Evolutionary conservation across 2,113 vertebrate genomes (phyloP), one percentile per base, ranked within the genome.

Genomic region (Pangasianodon gigas): DNA sequence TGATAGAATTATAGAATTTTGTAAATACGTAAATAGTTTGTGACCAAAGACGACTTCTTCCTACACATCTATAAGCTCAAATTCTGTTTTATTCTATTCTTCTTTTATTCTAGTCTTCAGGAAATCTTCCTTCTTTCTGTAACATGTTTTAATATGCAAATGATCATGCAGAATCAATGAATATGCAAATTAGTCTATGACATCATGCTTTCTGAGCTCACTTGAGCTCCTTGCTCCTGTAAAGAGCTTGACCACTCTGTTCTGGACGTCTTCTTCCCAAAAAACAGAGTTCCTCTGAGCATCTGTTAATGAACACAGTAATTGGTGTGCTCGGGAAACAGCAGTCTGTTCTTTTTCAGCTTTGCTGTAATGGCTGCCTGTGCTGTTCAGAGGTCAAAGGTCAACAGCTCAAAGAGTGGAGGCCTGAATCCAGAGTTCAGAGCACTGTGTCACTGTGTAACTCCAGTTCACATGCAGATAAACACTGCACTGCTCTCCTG

Each of bases 311-410:
- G 41, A 24, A 41, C 26, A 56, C 46, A 84, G 46, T 89, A 62
- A 32, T 83, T 84, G 54, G 18, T 19, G 56, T 32, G 82, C 79
- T 91, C 75, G 26, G 44, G 67, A 81, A 89, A 86, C 85, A 58
- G 90, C 84, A 82, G 88, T 67, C 88, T 91, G 88, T 87, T 87
- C 86, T 84, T 51, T 87, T 56, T 91, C 90, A 87, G 11, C 46
- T 48, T n/a, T 2, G 48, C 84, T 4, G 62, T 86, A 91, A 89
- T 83, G 58, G 54, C 82, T 44, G 62, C 48, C 80, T 88, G 18
- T 71, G 52, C 83, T 65, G 52, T 89, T 82, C 69, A 52, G 71
- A 84, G 88, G 90, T 88, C 84, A 84, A 46, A 89, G 54, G 77
- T 74, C 87, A 89, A 89, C 77, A 54, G 62, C 84, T 81, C 83